phyloP scores from a whole-genome alignment of 2,888 invertebrate genomes.

The Caenorhabditis drosophilae region DNA sequence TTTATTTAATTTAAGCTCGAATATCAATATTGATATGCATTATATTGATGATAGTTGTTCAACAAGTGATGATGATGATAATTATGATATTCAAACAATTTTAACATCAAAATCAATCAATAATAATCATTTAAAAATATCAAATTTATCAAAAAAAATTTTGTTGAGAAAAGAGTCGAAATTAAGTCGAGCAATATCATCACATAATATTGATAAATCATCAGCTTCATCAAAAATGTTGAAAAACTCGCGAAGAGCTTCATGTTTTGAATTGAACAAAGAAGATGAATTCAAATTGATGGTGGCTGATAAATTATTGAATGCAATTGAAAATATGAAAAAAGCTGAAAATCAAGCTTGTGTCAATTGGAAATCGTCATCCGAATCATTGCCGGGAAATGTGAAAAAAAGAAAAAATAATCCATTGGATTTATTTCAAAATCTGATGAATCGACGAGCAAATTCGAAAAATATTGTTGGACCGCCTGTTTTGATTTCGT shows the following conservation, averaged over 20 bases:
- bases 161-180: conserved; percentile 23
- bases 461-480: conserved; percentile 25
- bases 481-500: conserved; percentile 49
- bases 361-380: conserved; percentile 27
- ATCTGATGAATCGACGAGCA: conserved; percentile 14
- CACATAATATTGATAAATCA: conserved; percentile 8
- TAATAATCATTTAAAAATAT: no score
- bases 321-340: conserved; percentile 51
- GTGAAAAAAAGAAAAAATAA: neutral
- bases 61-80: neutral
- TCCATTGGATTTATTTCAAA: conserved; percentile 26
- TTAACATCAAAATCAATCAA: no score
- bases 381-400: conserved; percentile 31
- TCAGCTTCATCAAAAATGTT: conserved; percentile 1
- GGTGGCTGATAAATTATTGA: conserved; percentile 48
- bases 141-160: neutral
- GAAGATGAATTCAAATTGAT: conserved; percentile 56
- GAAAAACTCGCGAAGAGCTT: conserved; percentile 18
- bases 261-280: conserved; percentile 34
- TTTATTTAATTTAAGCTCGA: neutral
- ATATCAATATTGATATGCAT: neutral
- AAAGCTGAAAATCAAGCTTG: conserved; percentile 35
- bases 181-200: conserved; percentile 32
- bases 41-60: neutral
- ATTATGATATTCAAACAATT: neutral